These are phyloP conservation scores for Oncorhynchus gorbuscha DNA, from an alignment of 2,113 vertebrate species.

Conservation along the genomic window DNA sequence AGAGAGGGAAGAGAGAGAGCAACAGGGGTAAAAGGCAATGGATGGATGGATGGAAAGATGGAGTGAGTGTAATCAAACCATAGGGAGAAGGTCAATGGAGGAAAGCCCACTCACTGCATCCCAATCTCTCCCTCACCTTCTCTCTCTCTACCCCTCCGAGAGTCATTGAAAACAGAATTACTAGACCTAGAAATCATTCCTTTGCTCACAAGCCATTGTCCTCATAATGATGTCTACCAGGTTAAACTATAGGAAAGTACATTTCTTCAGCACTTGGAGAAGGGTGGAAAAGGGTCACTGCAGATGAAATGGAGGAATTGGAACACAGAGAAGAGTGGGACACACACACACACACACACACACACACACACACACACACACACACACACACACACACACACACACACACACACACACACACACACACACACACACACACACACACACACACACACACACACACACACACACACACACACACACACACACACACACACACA, in stretches of 20 bases:
- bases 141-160: neutral
- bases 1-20: constrained; percentile 17
- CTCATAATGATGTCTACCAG: neutral
- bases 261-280: neutral
- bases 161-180: too few species aligned
- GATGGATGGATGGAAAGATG: neutral
- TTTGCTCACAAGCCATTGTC: neutral
- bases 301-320: too few species aligned
- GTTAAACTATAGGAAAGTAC: neutral
- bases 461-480: neutral
- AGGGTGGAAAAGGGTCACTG: neutral
- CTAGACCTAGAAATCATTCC: neutral
- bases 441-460: neutral
- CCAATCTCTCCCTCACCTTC: neutral
- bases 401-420: neutral
- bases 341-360: neutral
- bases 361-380: neutral
- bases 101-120: neutral
- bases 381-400: neutral
- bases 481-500: neutral
- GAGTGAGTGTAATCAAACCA: constrained; percentile 29
- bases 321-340: too few species aligned
- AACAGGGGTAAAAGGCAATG: neutral
- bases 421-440: neutral
- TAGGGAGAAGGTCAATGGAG: neutral